Evolutionary conservation across 2,113 vertebrate species (phyloP).

Genomic region (Trichomycterus rosablanca): DNA sequence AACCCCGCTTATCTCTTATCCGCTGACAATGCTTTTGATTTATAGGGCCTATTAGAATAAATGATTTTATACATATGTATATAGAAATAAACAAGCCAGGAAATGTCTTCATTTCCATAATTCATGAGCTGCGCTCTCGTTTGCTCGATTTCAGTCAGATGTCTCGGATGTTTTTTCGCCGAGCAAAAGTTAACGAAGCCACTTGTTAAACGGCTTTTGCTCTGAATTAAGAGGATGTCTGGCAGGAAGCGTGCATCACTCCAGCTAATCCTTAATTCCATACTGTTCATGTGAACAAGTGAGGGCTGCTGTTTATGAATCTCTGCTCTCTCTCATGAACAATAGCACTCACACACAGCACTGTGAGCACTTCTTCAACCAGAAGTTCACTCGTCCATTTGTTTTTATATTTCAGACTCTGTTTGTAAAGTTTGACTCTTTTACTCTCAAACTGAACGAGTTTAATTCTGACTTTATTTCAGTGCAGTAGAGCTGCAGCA

Average conservation of each 20-base stretch:
- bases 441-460: neutral
- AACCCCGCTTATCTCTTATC: conserved; percentile 73
- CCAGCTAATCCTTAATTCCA: conserved; percentile 2
- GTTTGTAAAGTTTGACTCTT: conserved; percentile 1
- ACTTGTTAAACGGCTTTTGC: conserved; percentile 9
- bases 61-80: conserved; percentile 79
- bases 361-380: neutral
- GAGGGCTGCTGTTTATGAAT: neutral
- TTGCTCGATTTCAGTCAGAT: neutral
- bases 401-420: conserved; percentile 3
- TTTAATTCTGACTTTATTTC: neutral
- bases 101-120: conserved; percentile 68
- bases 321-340: too few relatives aligned
- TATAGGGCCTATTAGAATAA: conserved; percentile 77
- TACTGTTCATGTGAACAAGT: conserved; percentile 1
- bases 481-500: conserved; percentile 65
- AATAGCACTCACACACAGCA: neutral
- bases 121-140: conserved; percentile 65
- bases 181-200: conserved; percentile 6
- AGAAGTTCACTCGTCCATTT: conserved; percentile 8
- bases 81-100: conserved; percentile 73
- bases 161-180: neutral
- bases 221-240: conserved; percentile 9
- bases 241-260: neutral
- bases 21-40: conserved; percentile 74